Conservation (phyloP, 1,140 invertebrate species). For the Nylanderia fulva region DNA sequence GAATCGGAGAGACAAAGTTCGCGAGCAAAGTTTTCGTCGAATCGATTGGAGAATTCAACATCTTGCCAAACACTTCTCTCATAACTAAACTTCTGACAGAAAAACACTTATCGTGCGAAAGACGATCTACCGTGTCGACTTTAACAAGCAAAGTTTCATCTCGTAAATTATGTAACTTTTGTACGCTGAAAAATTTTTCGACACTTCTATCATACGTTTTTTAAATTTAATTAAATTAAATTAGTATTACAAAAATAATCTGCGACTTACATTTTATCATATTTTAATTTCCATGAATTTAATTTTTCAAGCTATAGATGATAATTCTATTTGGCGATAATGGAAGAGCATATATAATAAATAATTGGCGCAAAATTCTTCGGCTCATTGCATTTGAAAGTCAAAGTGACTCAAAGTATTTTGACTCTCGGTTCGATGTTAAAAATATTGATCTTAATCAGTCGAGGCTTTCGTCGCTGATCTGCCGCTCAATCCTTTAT, state of each 20-base stretch:
- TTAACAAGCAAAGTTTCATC: background rate
- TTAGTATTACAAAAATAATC: background rate
- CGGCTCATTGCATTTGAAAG: background rate
- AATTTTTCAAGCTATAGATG: background rate
- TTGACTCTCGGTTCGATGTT: slow-evolving; percentile 15
- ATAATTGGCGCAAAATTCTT: background rate
- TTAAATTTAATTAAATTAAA: background rate
- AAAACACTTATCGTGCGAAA: background rate
- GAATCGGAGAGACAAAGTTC: background rate
- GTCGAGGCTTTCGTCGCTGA: slow-evolving; percentile 49
- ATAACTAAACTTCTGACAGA: background rate
- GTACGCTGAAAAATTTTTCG: background rate
- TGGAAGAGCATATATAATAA: background rate
- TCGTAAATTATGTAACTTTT: background rate
- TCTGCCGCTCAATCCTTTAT: background rate
- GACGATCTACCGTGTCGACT: background rate
- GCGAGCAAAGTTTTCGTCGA: background rate
- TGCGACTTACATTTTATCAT: background rate
- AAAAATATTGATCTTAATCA: background rate
- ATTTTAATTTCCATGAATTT: background rate
- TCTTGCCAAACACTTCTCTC: background rate
- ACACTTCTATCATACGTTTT: background rate
- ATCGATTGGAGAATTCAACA: background rate
- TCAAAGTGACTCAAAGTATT: background rate
- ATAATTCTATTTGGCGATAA: background rate